These are phyloP conservation scores for Cheilosia vulpina DNA, from an alignment of 2,888 invertebrate genomes.

Conservation along the genomic window DNA sequence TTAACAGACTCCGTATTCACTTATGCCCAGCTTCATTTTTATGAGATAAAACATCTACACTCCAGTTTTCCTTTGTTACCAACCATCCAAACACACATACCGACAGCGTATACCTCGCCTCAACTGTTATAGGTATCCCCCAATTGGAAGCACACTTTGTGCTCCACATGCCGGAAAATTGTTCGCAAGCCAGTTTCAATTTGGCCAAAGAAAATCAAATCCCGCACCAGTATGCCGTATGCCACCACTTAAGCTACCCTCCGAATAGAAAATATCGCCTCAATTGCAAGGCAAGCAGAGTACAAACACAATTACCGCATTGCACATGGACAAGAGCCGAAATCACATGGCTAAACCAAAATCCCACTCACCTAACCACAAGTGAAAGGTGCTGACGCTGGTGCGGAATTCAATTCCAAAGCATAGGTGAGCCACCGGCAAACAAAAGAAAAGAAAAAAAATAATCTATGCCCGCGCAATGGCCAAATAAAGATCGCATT, in stretches of 20 bases:
- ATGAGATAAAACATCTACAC: not conserved
- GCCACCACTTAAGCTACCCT: conserved; percentile 10
- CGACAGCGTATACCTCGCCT: not conserved
- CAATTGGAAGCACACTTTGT: not conserved
- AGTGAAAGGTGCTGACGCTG: conserved; percentile 55
- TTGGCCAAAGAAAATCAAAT: conserved; percentile 39
- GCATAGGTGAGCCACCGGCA: conserved; percentile 13
- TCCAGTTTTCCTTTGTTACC: not conserved
- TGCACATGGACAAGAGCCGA: conserved; percentile 46
- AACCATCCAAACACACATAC: not conserved
- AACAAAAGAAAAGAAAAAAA: conserved; percentile 16
- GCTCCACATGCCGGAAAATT: not conserved
- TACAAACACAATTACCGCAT: conserved; percentile 20
- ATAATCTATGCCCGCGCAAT: not conserved
- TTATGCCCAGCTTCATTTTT: too few species aligned
- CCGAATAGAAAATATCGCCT: conserved; percentile 13
- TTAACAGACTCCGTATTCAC: too few species aligned
- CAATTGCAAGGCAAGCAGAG: conserved; percentile 25
- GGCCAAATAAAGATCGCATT: conserved; percentile 4
- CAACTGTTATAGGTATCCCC: not conserved
- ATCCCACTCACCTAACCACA: conserved; percentile 31
- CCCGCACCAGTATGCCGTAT: not conserved
- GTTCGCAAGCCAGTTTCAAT: conserved; percentile 42
- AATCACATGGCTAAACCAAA: conserved; percentile 25
- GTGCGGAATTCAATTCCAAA: conserved; percentile 43